Percentiles rank a stretch among this genome's conserved stretches.
phyloP scores from a whole-genome alignment of 2,113 vertebrate species.

The Triplophysa tibetana region DNA sequence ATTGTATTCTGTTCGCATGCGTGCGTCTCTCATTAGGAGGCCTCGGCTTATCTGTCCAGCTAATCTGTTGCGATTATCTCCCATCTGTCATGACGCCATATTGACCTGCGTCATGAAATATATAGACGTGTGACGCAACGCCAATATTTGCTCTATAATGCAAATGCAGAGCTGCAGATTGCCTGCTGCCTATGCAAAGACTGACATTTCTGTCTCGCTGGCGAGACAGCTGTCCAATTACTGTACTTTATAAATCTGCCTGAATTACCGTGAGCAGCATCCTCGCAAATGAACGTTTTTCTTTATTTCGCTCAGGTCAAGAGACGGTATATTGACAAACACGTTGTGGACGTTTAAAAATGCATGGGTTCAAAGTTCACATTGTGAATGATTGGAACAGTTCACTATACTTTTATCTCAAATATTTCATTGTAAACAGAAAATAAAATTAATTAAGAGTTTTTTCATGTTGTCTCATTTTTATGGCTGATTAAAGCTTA shows the following conservation, averaged over 20 bases:
- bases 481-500: too few species aligned
- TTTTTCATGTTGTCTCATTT: too few species aligned
- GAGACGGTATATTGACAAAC: not conserved
- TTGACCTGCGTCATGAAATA: not conserved
- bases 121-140: conserved; percentile 14
- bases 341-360: not conserved
- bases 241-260: not conserved
- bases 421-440: too few species aligned
- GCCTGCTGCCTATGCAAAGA: conserved; percentile 6
- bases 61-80: conserved; percentile 36
- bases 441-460: too few species aligned
- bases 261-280: not conserved
- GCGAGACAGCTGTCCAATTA: conserved; percentile 27
- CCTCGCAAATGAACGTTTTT: conserved; percentile 1
- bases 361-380: not conserved
- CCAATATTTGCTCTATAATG: conserved; percentile 30
- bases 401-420: not conserved
- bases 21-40: not conserved
- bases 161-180: conserved; percentile 10
- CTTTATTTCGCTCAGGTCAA: not conserved
- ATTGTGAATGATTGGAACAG: not conserved
- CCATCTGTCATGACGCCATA: conserved; percentile 17
- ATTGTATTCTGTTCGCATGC: not conserved
- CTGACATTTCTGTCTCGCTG: conserved; percentile 27
- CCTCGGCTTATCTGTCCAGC: conserved; percentile 25